Conservation (phyloP, 2,888 invertebrate species). For the Caenorhabditis japonica region DNA sequence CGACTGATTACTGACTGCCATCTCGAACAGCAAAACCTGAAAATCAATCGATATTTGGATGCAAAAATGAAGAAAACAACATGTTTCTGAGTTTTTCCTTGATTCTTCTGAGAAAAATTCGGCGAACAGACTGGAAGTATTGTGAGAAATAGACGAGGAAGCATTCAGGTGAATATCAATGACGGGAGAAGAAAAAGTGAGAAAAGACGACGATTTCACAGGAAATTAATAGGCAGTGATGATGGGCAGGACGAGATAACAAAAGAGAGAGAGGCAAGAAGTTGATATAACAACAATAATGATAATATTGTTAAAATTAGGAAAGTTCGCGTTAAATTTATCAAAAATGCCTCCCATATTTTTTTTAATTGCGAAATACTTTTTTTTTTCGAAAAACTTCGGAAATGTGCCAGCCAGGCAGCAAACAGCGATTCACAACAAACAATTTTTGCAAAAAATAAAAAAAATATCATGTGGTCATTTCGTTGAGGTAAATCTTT, state of each 20-base stretch:
- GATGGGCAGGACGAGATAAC: constrained; percentile 14
- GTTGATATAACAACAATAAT: constrained; percentile 13
- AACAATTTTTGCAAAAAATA: neutral
- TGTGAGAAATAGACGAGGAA: constrained; percentile 40
- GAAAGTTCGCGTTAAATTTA: no score
- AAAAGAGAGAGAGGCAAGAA: neutral
- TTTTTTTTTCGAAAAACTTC: no score
- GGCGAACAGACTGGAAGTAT: constrained; percentile 26
- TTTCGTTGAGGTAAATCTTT: neutral
- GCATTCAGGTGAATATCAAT: constrained; percentile 14
- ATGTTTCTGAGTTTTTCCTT: neutral
- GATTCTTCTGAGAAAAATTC: neutral
- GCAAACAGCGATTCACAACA: no score
- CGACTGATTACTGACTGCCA: constrained; percentile 10
- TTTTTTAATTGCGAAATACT: no score
- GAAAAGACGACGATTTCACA: neutral
- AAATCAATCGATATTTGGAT: constrained; percentile 1
- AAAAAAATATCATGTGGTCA: constrained; percentile 1
- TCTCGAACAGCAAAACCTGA: constrained; percentile 27
- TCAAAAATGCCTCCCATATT: no score
- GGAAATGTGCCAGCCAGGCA: no score
- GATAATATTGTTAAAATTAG: no score
- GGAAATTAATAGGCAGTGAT: neutral
- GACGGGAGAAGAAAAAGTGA: neutral
- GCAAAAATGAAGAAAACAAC: no score